These are phyloP conservation scores for Cecropterus lyciades DNA, from an alignment of 1,140 invertebrate genomes.

Conservation along the genomic window DNA sequence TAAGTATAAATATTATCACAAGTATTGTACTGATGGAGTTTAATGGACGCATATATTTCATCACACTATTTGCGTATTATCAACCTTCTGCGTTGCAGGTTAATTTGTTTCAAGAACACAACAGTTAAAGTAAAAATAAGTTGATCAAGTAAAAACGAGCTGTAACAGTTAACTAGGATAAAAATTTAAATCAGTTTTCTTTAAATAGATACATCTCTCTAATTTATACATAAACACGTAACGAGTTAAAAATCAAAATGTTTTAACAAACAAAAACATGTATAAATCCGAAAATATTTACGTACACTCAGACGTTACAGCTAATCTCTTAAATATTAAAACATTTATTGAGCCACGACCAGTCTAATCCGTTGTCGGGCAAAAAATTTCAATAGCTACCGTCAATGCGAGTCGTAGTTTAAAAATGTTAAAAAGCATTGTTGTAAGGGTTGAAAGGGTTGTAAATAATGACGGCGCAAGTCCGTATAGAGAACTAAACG, in stretches of 20 bases:
- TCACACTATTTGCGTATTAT: no score
- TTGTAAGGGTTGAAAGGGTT: conserved; percentile 79
- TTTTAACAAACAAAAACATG: conserved; percentile 62
- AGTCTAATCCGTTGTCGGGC: conserved; percentile 61
- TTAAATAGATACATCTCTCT: not conserved
- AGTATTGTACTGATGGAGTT: no score
- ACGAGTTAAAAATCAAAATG: conserved; percentile 52
- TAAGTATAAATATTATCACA: no score
- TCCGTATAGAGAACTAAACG: conserved; percentile 75
- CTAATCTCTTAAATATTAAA: conserved; percentile 82
- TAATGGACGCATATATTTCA: no score
- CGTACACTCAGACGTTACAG: conserved; percentile 56
- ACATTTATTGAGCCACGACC: conserved; percentile 68
- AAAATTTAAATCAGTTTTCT: no score
- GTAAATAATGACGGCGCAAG: conserved; percentile 80
- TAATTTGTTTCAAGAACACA: no score
- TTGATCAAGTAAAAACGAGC: no score
- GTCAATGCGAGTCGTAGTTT: conserved; percentile 70
- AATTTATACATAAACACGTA: conserved; percentile 14
- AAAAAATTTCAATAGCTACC: conserved; percentile 63
- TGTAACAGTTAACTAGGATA: no score
- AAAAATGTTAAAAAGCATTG: conserved; percentile 82
- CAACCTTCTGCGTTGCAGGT: no score
- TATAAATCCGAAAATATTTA: conserved; percentile 67
- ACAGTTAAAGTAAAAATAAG: no score